Evolutionary conservation across 2,113 vertebrate genomes (phyloP).

Genomic region (Arenaria interpres): DNA sequence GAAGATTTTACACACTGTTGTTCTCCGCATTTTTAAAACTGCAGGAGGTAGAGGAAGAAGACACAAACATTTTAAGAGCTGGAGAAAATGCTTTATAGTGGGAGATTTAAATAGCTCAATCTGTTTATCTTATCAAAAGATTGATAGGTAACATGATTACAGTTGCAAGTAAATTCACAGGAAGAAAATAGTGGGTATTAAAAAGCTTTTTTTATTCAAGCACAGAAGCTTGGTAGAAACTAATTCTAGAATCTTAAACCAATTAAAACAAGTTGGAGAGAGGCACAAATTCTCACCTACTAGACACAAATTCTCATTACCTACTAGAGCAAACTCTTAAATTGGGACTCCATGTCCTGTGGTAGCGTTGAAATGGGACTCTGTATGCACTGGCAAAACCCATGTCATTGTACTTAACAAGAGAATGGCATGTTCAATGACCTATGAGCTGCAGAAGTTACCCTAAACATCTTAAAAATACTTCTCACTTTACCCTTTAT

Average conservation of each 20-base stretch:
- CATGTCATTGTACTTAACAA: not conserved
- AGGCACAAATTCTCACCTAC: not conserved
- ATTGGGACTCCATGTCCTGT: not conserved
- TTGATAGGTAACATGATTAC: conserved; percentile 60
- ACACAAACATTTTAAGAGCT: not conserved
- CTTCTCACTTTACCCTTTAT: not conserved
- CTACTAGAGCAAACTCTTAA: not conserved
- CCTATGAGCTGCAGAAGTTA: not conserved
- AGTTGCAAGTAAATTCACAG: conserved; percentile 38
- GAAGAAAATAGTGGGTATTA: conserved; percentile 27
- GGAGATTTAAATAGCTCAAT: conserved; percentile 57
- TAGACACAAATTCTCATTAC: not conserved
- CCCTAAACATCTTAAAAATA: not conserved
- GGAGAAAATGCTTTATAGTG: conserved; percentile 21
- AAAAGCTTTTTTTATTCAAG: not conserved
- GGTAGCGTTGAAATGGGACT: not conserved
- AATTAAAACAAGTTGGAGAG: not conserved
- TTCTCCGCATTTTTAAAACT: not conserved
- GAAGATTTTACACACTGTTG: not conserved
- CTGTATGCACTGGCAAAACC: not conserved
- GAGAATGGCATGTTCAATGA: not conserved
- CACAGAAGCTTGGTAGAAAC: not conserved
- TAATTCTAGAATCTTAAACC: not conserved
- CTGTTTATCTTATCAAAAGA: conserved; percentile 60
- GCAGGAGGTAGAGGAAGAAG: not conserved